Percentiles rank a stretch among this genome's conserved stretches.
These are phyloP conservation scores for Ectropis crepuscularia DNA, from an alignment of 2,888 invertebrate genomes.

Conservation along the genomic window DNA sequence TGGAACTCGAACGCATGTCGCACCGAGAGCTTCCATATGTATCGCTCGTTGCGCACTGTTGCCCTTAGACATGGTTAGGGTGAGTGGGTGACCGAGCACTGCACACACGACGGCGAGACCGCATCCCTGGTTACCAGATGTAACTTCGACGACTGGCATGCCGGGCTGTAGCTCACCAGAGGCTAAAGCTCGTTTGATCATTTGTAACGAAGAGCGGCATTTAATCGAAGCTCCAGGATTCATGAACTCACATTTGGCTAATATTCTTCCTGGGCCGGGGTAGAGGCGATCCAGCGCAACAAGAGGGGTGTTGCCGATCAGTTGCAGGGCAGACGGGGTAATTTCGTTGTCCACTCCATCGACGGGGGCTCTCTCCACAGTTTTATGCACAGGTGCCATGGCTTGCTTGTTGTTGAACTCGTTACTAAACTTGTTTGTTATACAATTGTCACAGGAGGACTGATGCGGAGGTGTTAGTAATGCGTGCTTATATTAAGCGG, in stretches of 20 bases:
- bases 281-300: conserved; percentile 75
- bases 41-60: conserved; percentile 76
- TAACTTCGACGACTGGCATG: conserved; percentile 69
- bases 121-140: conserved; percentile 78
- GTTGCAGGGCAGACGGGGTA: conserved; percentile 72
- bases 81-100: conserved; percentile 72
- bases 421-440: conserved; percentile 40
- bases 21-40: conserved; percentile 79
- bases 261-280: conserved; percentile 71
- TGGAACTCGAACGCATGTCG: conserved; percentile 70
- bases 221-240: conserved; percentile 79
- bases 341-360: conserved; percentile 64
- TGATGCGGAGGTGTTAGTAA: conserved; percentile 33
- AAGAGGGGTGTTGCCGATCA: conserved; percentile 77
- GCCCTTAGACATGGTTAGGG: conserved; percentile 75
- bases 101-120: conserved; percentile 78
- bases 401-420: conserved; percentile 19
- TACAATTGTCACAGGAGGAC: conserved; percentile 38
- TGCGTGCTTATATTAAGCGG: conserved; percentile 35
- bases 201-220: conserved; percentile 72
- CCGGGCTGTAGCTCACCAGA: conserved; percentile 68
- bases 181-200: conserved; percentile 65
- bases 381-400: conserved; percentile 25
- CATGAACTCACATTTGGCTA: conserved; percentile 80
- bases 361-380: conserved; percentile 47